Evolutionary conservation across 2,888 invertebrate genomes (phyloP).

Genomic region (Branchinecta sandiegonensis): DNA sequence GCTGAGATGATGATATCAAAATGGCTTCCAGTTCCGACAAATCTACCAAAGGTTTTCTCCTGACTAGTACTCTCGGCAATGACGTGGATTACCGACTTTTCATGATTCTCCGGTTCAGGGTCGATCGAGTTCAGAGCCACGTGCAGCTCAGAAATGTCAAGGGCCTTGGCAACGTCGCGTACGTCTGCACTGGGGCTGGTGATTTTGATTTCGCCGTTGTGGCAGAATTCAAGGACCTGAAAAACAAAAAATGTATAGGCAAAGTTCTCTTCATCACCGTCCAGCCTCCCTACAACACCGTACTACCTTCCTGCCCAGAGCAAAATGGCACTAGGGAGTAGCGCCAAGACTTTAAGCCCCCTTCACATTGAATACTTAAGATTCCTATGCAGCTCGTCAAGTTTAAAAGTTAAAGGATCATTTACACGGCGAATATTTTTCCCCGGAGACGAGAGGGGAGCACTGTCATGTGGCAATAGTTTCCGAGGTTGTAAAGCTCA

Average conservation of each 20-base stretch:
- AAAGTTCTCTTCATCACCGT: too few species aligned
- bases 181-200: neutral
- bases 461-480: too few species aligned
- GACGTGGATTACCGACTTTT: neutral
- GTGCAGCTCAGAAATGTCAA: constrained; percentile 7
- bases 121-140: constrained; percentile 14
- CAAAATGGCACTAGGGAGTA: too few species aligned
- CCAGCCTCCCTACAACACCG: too few species aligned
- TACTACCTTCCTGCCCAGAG: too few species aligned
- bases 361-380: too few species aligned
- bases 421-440: too few species aligned
- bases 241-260: neutral
- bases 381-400: too few species aligned
- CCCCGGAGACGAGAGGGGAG: too few species aligned
- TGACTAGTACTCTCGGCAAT: neutral
- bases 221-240: constrained; percentile 12
- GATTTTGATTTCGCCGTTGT: constrained; percentile 4
- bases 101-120: neutral
- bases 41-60: constrained; percentile 12
- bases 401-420: too few species aligned
- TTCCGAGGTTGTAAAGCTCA: too few species aligned
- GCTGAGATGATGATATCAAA: constrained; percentile 16
- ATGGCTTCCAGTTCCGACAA: neutral
- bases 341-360: too few species aligned
- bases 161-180: constrained; percentile 5